These are phyloP conservation scores for Oasisia sp. DNA, from an alignment of 2,888 invertebrate genomes.

Conservation along the genomic window DNA sequence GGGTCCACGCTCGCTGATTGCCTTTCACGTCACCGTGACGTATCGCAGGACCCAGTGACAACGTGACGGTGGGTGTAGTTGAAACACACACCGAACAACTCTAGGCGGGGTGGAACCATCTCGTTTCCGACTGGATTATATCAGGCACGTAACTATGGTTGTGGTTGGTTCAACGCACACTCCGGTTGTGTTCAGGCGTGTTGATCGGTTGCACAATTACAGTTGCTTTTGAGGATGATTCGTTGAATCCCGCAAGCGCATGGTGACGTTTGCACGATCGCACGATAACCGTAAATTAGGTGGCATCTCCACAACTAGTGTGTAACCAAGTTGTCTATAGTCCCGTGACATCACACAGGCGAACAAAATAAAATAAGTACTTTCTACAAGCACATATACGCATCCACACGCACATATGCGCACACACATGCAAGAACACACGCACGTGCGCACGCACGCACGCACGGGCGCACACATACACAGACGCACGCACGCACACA, in stretches of 20 bases:
- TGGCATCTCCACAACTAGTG: not conserved
- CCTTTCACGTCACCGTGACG: not conserved
- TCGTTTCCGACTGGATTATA: slow-evolving; percentile 10
- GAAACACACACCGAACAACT: not conserved
- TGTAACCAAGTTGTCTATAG: not conserved
- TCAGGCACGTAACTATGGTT: not conserved
- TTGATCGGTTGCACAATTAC: not conserved
- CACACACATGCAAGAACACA: not conserved
- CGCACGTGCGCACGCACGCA: not conserved
- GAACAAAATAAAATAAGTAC: not conserved
- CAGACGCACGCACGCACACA: not conserved
- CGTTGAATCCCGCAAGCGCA: too few species aligned
- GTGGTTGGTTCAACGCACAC: not conserved
- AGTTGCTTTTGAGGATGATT: not conserved
- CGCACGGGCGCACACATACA: not conserved
- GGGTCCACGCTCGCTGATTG: not conserved
- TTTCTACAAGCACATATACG: not conserved
- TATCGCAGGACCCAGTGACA: not conserved
- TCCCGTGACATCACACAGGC: not conserved
- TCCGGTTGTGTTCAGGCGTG: not conserved
- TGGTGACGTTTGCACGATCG: not conserved
- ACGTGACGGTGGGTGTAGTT: not conserved
- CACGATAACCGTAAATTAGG: not conserved
- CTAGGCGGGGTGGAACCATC: not conserved
- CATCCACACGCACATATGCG: not conserved